These are phyloP conservation scores for Drosophila colorata DNA, from an alignment of 2,888 invertebrate genomes.

Conservation along the genomic window DNA sequence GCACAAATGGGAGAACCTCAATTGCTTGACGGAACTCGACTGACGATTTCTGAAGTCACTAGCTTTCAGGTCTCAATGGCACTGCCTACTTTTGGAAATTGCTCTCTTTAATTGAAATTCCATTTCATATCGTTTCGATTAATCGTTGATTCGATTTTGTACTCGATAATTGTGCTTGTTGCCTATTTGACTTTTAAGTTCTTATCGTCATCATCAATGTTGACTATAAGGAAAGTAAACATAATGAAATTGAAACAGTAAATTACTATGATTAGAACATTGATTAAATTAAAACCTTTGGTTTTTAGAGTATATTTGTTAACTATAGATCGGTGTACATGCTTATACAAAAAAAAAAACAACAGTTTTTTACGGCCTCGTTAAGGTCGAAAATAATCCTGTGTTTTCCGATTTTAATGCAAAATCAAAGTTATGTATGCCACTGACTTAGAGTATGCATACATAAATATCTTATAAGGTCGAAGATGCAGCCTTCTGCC, in stretches of 20 bases:
- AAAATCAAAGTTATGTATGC: no score
- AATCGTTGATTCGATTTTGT: background rate
- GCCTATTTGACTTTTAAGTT: background rate
- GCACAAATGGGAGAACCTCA: background rate
- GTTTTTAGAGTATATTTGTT: no score
- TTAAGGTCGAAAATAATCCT: no score
- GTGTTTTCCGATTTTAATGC: no score
- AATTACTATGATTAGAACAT: constrained; percentile 7
- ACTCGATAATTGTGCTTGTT: background rate
- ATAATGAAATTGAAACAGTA: background rate
- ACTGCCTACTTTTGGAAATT: background rate
- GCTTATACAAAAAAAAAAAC: no score
- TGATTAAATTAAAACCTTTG: no score
- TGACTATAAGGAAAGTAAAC: background rate
- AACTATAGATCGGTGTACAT: no score
- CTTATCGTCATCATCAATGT: background rate
- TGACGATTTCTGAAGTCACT: constrained; percentile 2
- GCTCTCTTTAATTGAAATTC: no score
- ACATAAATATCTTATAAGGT: no score
- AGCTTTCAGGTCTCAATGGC: background rate
- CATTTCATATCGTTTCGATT: background rate
- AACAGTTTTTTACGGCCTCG: no score
- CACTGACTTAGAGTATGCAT: no score
- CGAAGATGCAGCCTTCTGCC: no score
- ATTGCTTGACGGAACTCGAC: background rate